A percentile compares a stretch with the other conserved stretches of the same genome.
phyloP scores from a whole-genome alignment of 2,797 vertebrate genomes.

The Eospalax fontanierii region DNA sequence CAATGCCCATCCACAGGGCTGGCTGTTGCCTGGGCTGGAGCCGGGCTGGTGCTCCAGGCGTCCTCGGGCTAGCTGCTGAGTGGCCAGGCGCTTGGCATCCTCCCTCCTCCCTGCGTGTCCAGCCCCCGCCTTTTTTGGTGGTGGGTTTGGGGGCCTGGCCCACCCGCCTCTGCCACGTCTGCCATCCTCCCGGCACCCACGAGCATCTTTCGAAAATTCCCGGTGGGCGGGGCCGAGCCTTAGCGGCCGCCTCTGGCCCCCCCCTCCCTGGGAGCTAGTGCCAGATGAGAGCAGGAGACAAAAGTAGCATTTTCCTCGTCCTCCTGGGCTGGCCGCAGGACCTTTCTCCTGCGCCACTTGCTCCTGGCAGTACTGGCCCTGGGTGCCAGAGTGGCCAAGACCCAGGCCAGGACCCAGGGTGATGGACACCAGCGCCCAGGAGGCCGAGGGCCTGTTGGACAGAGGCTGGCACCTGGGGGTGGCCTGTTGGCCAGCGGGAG shows the following conservation, averaged over 20 bases:
- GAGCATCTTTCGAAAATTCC: constrained; percentile 79
- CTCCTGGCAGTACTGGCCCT: constrained; percentile 68
- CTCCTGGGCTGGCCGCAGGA: constrained; percentile 55
- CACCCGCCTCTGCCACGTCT: constrained; percentile 82
- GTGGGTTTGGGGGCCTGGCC: constrained; percentile 78
- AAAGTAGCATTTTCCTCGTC: constrained; percentile 74
- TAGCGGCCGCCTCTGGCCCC: constrained; percentile 68
- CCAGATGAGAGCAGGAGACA: constrained; percentile 76
- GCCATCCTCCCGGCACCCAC: constrained; percentile 74
- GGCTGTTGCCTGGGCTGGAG: constrained; percentile 44
- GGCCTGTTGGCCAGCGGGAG: constrained; percentile 10
- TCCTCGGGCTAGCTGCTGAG: constrained; percentile 42
- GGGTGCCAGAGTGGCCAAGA: constrained; percentile 48
- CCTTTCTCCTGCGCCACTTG: constrained; percentile 66
- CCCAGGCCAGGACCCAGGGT: not conserved
- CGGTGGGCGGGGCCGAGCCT: constrained; percentile 73
- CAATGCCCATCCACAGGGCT: constrained; percentile 35
- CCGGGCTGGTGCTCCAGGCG: constrained; percentile 31
- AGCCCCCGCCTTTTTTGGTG: constrained; percentile 2
- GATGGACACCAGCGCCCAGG: constrained; percentile 14
- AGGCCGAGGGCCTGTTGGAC: not conserved
- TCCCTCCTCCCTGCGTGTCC: not conserved
- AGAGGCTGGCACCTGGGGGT: constrained; percentile 39
- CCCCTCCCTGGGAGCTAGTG: constrained; percentile 69
- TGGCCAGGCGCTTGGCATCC: constrained; percentile 50